Evolutionary conservation across 37 sponge, comb jelly and placozoan genomes (phyloP).

Genomic region (Oscarella lobularis): DNA sequence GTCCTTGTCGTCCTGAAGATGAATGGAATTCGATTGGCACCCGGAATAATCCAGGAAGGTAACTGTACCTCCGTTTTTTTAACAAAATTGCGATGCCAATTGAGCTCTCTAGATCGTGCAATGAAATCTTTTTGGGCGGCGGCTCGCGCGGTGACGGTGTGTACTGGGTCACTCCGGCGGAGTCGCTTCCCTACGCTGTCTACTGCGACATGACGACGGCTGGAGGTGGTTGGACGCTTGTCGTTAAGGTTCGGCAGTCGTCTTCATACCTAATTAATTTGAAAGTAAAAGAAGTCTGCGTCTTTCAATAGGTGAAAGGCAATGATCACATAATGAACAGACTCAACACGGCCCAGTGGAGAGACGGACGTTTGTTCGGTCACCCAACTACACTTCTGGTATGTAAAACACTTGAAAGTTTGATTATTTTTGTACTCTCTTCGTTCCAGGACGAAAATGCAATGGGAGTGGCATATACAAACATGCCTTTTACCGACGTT

Average conservation of each 20-base stretch:
- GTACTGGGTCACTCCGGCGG: too few relatives aligned
- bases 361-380: background rate
- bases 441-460: background rate
- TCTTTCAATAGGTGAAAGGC: background rate
- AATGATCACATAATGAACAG: background rate
- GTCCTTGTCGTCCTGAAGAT: background rate
- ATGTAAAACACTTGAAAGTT: background rate
- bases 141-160: too few relatives aligned
- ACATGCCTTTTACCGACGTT: background rate
- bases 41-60: background rate
- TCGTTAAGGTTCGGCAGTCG: background rate
- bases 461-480: background rate
- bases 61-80: too few relatives aligned
- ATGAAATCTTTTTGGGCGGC: too few relatives aligned
- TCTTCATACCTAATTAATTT: background rate
- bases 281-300: background rate
- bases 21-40: background rate
- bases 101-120: too few relatives aligned
- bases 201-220: background rate
- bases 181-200: too few relatives aligned
- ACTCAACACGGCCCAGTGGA: background rate
- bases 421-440: background rate
- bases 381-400: background rate
- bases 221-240: background rate
- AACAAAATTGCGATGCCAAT: too few relatives aligned